Percentiles rank a stretch among this genome's conserved stretches.
These are phyloP conservation scores for Augochlora pura DNA, from an alignment of 1,140 invertebrate species.

Conservation along the genomic window DNA sequence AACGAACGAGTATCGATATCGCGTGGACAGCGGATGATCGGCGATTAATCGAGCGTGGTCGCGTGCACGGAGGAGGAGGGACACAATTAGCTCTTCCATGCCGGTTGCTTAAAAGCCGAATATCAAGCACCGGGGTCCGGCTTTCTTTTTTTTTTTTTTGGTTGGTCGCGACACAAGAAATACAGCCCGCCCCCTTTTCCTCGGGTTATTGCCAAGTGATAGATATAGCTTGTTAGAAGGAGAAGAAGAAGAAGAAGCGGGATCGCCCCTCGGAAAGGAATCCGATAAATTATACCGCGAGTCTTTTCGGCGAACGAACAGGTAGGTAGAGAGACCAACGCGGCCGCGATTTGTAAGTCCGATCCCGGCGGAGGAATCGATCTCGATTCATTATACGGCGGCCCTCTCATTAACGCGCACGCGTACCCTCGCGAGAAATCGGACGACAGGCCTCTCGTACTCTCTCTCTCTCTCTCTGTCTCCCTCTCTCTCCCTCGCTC, in stretches of 20 bases:
- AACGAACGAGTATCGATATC: too few relatives aligned
- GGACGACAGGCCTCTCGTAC: conserved; percentile 27
- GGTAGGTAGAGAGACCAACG: conserved; percentile 51
- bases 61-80: neutral
- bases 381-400: conserved; percentile 60
- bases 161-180: conserved; percentile 3
- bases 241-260: too few relatives aligned
- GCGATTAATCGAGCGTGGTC: too few relatives aligned
- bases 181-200: neutral
- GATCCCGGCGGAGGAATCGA: conserved; percentile 58
- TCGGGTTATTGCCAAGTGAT: conserved; percentile 27
- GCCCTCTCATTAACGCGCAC: conserved; percentile 58
- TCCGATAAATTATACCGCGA: conserved; percentile 43
- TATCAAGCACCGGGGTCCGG: neutral
- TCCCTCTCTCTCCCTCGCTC: neutral
- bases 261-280: conserved; percentile 1
- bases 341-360: conserved; percentile 56
- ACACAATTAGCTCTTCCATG: conserved; percentile 1
- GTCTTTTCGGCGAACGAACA: conserved; percentile 56
- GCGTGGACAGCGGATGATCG: too few relatives aligned
- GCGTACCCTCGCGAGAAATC: conserved; percentile 54
- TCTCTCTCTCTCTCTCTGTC: conserved; percentile 10
- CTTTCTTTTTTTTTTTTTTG: neutral
- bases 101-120: neutral
- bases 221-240: conserved; percentile 34